Evolutionary conservation across 2,113 vertebrate species (phyloP).

Genomic region (Oxygymnocypris stewartii): DNA sequence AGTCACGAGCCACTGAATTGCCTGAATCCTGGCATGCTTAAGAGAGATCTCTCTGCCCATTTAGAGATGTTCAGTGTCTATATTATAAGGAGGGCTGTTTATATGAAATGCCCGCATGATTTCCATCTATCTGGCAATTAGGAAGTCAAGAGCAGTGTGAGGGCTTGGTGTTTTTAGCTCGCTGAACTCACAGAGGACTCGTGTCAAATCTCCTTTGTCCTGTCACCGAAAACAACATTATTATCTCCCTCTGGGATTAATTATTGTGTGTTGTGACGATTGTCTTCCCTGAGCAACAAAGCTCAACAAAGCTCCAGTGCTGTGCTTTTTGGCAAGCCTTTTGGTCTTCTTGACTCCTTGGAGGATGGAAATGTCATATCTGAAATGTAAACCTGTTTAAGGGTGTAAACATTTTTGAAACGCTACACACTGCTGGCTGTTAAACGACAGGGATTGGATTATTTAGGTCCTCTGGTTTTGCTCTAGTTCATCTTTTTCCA

Average conservation of each 20-base stretch:
- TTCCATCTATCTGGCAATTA: constrained; percentile 49
- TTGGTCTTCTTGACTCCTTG: background rate
- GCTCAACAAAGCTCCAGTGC: background rate
- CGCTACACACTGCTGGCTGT: background rate
- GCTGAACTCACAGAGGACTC: constrained; percentile 44
- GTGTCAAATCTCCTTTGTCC: constrained; percentile 29
- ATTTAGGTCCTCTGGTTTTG: background rate
- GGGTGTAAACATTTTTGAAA: background rate
- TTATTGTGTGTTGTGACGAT: constrained; percentile 59
- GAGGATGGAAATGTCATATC: background rate
- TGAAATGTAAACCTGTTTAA: background rate
- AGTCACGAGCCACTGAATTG: background rate
- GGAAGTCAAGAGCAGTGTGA: background rate
- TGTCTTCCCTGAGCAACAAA: constrained; percentile 29
- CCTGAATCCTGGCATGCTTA: background rate
- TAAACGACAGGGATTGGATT: background rate
- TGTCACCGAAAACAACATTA: constrained; percentile 72
- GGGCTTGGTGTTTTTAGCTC: constrained; percentile 38
- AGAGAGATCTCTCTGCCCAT: constrained; percentile 15
- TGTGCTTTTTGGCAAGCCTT: constrained; percentile 16
- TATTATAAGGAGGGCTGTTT: constrained; percentile 18
- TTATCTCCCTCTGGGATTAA: constrained; percentile 71
- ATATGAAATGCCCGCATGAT: constrained; percentile 30
- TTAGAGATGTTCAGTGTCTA: constrained; percentile 24
- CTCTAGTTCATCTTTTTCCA: background rate